These are phyloP conservation scores for Rhinichthys osculus DNA, from an alignment of 2,797 vertebrate genomes.

Conservation along the genomic window DNA sequence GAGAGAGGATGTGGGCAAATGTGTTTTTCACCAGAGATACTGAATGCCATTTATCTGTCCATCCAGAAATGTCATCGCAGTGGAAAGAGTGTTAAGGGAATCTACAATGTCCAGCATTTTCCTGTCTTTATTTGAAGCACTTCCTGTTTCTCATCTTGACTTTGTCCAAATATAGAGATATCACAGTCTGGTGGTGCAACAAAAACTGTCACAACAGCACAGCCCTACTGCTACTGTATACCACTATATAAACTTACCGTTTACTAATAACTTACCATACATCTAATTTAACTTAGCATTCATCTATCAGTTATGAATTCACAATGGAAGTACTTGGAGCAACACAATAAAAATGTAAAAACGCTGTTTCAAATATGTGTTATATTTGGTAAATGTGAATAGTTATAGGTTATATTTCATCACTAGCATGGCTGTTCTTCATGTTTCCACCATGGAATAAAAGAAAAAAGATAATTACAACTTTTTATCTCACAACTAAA, in stretches of 20 bases:
- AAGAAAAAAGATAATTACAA: not conserved
- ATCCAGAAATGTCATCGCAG: not conserved
- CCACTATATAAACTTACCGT: not conserved
- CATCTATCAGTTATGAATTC: not conserved
- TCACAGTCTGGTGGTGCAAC: not conserved
- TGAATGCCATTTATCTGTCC: not conserved
- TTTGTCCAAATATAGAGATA: not conserved
- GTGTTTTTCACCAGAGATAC: not conserved
- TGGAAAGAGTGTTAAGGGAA: constrained; percentile 20
- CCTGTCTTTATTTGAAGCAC: constrained; percentile 37
- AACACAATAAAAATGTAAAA: not conserved
- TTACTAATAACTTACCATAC: not conserved
- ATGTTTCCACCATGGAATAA: not conserved
- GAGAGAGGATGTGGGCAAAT: constrained; percentile 12
- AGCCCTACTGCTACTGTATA: not conserved
- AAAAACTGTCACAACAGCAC: not conserved
- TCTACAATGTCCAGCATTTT: constrained; percentile 51
- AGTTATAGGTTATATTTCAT: too few species aligned
- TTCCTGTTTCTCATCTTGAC: constrained; percentile 46
- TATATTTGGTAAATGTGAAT: not conserved
- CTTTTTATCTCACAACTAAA: not conserved
- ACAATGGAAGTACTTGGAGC: not conserved
- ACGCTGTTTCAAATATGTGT: not conserved
- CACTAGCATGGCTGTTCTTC: not conserved
- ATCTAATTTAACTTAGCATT: not conserved